A percentile compares a stretch with the other conserved stretches of the same genome.
Evolutionary conservation across 2,113 vertebrate species (phyloP).

Genomic region (Erythrocebus patas): DNA sequence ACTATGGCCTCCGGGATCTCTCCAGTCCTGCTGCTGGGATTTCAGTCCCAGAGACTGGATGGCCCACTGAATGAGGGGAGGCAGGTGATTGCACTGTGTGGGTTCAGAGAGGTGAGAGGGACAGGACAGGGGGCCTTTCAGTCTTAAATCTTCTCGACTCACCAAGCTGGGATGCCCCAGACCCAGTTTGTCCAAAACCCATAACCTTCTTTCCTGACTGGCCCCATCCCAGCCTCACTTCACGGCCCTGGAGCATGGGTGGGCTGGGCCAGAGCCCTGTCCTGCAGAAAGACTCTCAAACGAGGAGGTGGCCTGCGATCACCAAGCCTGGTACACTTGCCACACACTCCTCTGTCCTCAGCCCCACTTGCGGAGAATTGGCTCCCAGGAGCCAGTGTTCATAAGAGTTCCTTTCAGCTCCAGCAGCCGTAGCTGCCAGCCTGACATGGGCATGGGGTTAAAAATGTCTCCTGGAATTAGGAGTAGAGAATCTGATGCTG

Average conservation of each 20-base stretch:
- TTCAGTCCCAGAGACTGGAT: background rate
- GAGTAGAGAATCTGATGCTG: background rate
- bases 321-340: fast-evolving
- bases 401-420: background rate
- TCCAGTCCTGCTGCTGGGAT: background rate
- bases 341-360: background rate
- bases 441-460: background rate
- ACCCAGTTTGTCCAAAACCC: background rate
- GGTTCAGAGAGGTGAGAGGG: background rate
- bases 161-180: background rate
- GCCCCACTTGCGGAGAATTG: too few species aligned
- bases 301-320: fast-evolving
- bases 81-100: background rate
- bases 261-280: background rate
- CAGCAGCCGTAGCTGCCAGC: background rate
- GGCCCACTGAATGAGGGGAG: background rate
- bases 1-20: background rate
- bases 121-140: background rate
- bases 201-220: background rate
- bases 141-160: background rate
- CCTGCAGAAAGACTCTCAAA: background rate
- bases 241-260: background rate
- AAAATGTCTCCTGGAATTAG: background rate
- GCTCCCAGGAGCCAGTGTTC: background rate
- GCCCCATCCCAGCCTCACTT: background rate